A percentile compares a stretch with the other conserved stretches of the same genome.
Conservation (phyloP, 2,888 invertebrate species). For the Chaitophorus viminalis region DNA sequence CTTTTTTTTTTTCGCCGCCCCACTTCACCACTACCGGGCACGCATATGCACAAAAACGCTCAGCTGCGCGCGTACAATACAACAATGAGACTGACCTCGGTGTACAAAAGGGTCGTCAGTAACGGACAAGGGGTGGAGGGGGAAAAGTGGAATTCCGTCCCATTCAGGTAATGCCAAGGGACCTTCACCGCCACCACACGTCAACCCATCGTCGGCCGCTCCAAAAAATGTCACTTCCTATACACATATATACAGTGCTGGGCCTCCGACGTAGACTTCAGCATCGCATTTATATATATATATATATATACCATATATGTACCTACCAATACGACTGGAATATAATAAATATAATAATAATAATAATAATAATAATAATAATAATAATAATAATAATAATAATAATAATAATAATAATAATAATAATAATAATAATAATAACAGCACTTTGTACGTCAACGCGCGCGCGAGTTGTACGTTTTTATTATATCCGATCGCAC, state of each 20-base stretch:
- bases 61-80: conserved; percentile 43
- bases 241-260: no score
- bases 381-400: neutral
- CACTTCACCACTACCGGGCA: conserved; percentile 6
- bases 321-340: neutral
- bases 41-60: conserved; percentile 33
- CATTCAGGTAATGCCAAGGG: conserved; percentile 26
- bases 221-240: conserved; percentile 47
- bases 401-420: neutral
- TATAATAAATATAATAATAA: conserved; percentile 3
- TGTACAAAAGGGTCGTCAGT: conserved; percentile 38
- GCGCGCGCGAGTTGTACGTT: neutral
- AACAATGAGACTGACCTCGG: conserved; percentile 58
- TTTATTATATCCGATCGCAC: neutral
- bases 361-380: neutral
- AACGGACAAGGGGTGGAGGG: neutral
- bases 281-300: neutral
- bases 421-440: neutral
- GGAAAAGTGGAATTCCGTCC: conserved; percentile 30
- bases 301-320: no score
- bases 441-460: neutral
- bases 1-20: neutral
- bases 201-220: conserved; percentile 17
- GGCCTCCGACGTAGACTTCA: neutral
- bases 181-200: neutral